These are phyloP conservation scores for Andricus quercusramuli DNA, from an alignment of 2,888 invertebrate species.

Conservation along the genomic window DNA sequence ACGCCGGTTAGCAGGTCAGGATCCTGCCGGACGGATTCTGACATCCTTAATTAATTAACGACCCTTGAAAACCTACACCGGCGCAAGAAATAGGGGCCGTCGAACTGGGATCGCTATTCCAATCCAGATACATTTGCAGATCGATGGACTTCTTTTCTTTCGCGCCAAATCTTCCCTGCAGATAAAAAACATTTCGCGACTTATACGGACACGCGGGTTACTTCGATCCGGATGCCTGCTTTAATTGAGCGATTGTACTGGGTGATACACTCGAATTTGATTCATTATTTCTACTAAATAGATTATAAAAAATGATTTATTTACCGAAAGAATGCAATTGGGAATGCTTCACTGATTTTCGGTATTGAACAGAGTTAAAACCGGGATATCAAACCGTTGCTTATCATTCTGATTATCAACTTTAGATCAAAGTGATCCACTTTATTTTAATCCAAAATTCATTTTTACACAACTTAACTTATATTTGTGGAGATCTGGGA, in stretches of 20 bases:
- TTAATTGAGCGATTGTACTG: conserved; percentile 48
- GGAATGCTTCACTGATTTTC: no score
- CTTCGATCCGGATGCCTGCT: conserved; percentile 50
- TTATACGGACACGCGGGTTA: conserved; percentile 45
- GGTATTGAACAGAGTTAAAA: no score
- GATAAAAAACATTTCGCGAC: conserved; percentile 32
- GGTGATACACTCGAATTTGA: conserved; percentile 18
- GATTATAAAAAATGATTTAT: neutral
- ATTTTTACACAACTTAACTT: no score
- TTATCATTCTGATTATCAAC: no score
- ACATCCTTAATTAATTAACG: conserved; percentile 73
- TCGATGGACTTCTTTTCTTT: conserved; percentile 46
- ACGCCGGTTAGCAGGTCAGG: conserved; percentile 56
- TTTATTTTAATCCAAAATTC: no score
- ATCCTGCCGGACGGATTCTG: conserved; percentile 53
- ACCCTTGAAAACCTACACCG: conserved; percentile 61
- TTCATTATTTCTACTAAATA: neutral
- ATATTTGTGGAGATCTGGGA: no score
- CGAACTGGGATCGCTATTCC: conserved; percentile 64
- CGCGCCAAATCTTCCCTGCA: conserved; percentile 1
- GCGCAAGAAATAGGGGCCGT: conserved; percentile 40
- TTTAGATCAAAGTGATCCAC: no score
- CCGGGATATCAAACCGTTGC: no score
- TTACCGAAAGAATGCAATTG: no score
- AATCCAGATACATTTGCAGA: conserved; percentile 62